Conservation (phyloP, 2,888 invertebrate genomes). For the Agelastica alni region DNA sequence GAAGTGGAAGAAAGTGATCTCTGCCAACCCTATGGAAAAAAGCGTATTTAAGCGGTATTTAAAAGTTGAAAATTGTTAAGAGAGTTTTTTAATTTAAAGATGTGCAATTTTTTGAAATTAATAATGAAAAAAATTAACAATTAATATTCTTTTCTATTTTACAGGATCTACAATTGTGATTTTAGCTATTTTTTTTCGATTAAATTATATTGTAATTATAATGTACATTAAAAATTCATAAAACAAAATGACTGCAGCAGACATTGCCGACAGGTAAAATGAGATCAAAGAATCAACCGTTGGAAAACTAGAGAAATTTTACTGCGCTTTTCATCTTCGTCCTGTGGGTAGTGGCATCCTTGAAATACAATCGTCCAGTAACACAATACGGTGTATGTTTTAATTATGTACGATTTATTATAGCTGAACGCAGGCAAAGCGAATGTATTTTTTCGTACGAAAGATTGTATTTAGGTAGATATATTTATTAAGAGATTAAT, state of each 20-base stretch:
- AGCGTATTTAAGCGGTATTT: too few relatives aligned
- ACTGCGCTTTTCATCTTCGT: slow-evolving; percentile 4
- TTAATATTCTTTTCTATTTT: too few relatives aligned
- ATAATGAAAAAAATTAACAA: too few relatives aligned
- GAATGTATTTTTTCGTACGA: not conserved
- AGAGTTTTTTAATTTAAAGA: too few relatives aligned
- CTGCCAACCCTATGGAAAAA: too few relatives aligned
- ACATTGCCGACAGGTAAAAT: slow-evolving; percentile 22
- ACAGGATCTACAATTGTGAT: not conserved
- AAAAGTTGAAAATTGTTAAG: too few relatives aligned
- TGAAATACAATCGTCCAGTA: slow-evolving; percentile 24
- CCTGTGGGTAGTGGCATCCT: slow-evolving; percentile 8
- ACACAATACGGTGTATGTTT: slow-evolving; percentile 19
- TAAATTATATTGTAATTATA: slow-evolving; percentile 1
- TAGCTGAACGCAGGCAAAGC: not conserved
- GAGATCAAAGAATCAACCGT: slow-evolving; percentile 23
- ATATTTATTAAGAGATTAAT: too few relatives aligned
- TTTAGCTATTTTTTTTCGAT: not conserved
- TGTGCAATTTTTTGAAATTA: too few relatives aligned
- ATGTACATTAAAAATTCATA: slow-evolving; percentile 9
- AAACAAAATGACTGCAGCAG: slow-evolving; percentile 17
- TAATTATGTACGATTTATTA: slow-evolving; percentile 15
- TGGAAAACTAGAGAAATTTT: slow-evolving; percentile 15
- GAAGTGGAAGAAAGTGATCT: too few relatives aligned
- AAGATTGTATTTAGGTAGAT: not conserved